phyloP scores from a whole-genome alignment of 2,888 invertebrate species.

The Antitype chi region DNA sequence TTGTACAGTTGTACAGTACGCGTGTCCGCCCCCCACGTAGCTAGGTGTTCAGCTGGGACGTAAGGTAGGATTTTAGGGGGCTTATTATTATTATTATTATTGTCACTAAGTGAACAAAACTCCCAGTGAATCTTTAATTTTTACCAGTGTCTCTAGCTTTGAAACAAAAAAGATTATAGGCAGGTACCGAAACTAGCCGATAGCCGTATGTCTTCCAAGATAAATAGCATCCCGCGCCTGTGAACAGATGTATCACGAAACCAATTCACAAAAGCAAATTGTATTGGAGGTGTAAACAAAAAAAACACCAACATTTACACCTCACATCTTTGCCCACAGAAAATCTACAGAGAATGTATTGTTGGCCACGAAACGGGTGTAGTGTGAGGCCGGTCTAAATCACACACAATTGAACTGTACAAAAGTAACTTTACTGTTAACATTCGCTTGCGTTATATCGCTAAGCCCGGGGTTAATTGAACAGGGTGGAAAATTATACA shows the following conservation, averaged over 20 bases:
- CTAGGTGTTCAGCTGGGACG: no score
- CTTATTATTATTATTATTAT: no score
- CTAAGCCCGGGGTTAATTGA: slow-evolving; percentile 73
- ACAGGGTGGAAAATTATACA: slow-evolving; percentile 78
- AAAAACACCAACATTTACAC: slow-evolving; percentile 32
- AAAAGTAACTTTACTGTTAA: slow-evolving; percentile 71
- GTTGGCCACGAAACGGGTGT: slow-evolving; percentile 7
- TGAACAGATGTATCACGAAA: slow-evolving; percentile 69
- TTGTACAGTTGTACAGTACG: no score
- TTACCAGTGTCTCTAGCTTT: not conserved
- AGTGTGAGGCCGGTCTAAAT: slow-evolving; percentile 66
- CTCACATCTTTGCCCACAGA: slow-evolving; percentile 17
- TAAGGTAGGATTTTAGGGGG: no score
- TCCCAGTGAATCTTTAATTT: not conserved
- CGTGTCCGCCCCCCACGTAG: no score
- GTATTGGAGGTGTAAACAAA: slow-evolving; percentile 42
- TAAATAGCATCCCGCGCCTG: slow-evolving; percentile 48
- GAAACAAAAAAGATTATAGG: not conserved
- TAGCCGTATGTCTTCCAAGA: slow-evolving; percentile 41
- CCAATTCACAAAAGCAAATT: slow-evolving; percentile 52
- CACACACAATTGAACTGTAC: slow-evolving; percentile 77
- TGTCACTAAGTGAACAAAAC: not conserved
- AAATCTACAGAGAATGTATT: slow-evolving; percentile 43
- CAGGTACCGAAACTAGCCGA: slow-evolving; percentile 24
- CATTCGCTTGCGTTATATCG: slow-evolving; percentile 66